phyloP scores from a whole-genome alignment of 1,140 invertebrate genomes.

The Aphaenogaster ashmeadi region DNA sequence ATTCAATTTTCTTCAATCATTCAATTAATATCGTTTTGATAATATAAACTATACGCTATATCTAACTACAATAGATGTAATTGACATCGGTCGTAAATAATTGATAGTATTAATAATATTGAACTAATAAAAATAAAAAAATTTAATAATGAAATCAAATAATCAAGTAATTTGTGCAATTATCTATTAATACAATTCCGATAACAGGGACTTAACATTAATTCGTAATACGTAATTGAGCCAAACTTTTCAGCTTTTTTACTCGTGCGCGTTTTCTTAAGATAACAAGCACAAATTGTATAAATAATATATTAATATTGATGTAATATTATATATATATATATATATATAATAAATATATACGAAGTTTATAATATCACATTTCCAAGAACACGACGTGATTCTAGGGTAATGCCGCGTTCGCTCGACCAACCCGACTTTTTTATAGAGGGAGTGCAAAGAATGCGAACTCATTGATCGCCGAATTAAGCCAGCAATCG shows the following conservation, averaged over 20 bases:
- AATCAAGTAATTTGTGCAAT: background rate
- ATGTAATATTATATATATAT: background rate
- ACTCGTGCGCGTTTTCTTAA: background rate
- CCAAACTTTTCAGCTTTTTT: background rate
- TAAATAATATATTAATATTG: background rate
- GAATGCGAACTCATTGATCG: constrained; percentile 66
- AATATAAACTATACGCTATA: too few relatives aligned
- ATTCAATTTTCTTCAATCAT: background rate
- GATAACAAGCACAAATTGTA: background rate
- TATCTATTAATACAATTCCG: background rate
- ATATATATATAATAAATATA: background rate
- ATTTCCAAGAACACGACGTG: background rate
- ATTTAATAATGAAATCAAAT: background rate
- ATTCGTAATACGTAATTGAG: background rate
- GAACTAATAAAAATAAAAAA: background rate
- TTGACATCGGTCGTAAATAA: too few relatives aligned
- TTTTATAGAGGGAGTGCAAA: constrained; percentile 63
- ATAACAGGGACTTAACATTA: background rate
- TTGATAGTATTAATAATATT: too few relatives aligned
- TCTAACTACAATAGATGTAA: too few relatives aligned
- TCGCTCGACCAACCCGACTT: background rate
- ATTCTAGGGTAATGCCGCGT: constrained; percentile 30
- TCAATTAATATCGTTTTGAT: background rate
- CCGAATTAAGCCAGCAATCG: constrained; percentile 78
- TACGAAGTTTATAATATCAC: background rate